Conservation (phyloP, 2,888 invertebrate species). For the Drepana falcataria region DNA sequence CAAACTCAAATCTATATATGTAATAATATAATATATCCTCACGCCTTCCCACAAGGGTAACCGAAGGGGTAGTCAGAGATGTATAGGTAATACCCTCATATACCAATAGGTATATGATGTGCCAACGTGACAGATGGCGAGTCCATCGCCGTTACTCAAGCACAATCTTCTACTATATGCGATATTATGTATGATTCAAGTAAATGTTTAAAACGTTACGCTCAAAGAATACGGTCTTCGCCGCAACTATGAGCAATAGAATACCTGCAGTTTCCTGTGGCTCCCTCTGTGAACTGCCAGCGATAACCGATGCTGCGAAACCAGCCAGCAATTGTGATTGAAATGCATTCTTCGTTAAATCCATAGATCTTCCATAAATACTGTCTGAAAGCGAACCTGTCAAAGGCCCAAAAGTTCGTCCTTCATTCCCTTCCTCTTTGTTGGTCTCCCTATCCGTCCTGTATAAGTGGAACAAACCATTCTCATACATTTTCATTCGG, state of each 20-base stretch:
- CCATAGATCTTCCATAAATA: slow-evolving; percentile 66
- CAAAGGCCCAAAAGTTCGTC: slow-evolving; percentile 43
- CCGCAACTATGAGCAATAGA: background rate
- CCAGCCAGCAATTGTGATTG: slow-evolving; percentile 67
- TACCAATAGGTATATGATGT: too few relatives aligned
- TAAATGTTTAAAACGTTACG: too few relatives aligned
- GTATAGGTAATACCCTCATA: too few relatives aligned
- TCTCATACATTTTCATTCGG: slow-evolving; percentile 58
- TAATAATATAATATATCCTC: too few relatives aligned
- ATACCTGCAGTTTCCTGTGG: slow-evolving; percentile 56
- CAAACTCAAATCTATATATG: too few relatives aligned
- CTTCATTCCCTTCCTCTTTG: slow-evolving; percentile 43
- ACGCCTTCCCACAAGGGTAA: too few relatives aligned
- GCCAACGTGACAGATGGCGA: too few relatives aligned
- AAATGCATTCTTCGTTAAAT: slow-evolving; percentile 61
- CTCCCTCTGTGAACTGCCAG: slow-evolving; percentile 59
- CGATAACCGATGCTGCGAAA: slow-evolving; percentile 65
- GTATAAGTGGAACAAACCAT: slow-evolving; percentile 63
- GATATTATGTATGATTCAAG: too few relatives aligned
- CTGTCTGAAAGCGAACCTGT: slow-evolving; percentile 49
- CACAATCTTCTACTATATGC: too few relatives aligned
- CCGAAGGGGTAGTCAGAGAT: too few relatives aligned
- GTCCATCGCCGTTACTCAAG: too few relatives aligned
- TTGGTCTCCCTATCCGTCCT: slow-evolving; percentile 49
- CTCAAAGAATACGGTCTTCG: too few relatives aligned